phyloP scores from a whole-genome alignment of 2,888 invertebrate genomes.

The Agrotis exclamationis region DNA sequence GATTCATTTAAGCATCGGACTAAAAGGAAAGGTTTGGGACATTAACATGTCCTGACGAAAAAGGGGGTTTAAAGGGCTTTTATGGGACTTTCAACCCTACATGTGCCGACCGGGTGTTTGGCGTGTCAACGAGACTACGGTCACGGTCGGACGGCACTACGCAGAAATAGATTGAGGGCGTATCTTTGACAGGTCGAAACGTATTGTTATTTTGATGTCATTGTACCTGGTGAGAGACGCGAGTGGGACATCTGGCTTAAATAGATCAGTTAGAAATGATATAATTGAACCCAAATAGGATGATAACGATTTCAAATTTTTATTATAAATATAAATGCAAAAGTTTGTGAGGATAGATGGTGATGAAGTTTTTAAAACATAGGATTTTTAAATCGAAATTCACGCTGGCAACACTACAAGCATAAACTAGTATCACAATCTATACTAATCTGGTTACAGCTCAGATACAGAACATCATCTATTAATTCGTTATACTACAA shows the following conservation, averaged over 20 bases:
- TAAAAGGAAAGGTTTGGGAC: slow-evolving; percentile 11
- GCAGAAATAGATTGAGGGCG: slow-evolving; percentile 65
- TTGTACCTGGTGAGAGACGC: slow-evolving; percentile 39
- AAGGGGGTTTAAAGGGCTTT: slow-evolving; percentile 9
- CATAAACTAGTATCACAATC: too few species aligned
- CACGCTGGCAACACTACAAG: too few species aligned
- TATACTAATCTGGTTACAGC: neutral
- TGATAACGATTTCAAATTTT: neutral
- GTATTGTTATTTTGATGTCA: slow-evolving; percentile 56
- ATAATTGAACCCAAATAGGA: neutral
- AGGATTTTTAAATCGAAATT: too few species aligned
- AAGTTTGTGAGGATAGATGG: too few species aligned
- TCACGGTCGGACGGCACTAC: slow-evolving; percentile 57
- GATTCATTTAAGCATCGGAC: slow-evolving; percentile 31
- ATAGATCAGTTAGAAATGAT: neutral
- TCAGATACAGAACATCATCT: neutral
- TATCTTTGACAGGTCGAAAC: slow-evolving; percentile 56
- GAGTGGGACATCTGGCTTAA: slow-evolving; percentile 39
- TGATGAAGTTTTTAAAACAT: too few species aligned
- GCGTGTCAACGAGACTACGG: slow-evolving; percentile 58
- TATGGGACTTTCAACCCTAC: slow-evolving; percentile 54
- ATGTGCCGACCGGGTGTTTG: slow-evolving; percentile 39
- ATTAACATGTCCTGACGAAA: slow-evolving; percentile 10
- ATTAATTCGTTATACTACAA: neutral
- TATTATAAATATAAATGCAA: too few species aligned